Evolutionary conservation across 2,888 invertebrate genomes (phyloP).

Genomic region (Agapostemon virescens): DNA sequence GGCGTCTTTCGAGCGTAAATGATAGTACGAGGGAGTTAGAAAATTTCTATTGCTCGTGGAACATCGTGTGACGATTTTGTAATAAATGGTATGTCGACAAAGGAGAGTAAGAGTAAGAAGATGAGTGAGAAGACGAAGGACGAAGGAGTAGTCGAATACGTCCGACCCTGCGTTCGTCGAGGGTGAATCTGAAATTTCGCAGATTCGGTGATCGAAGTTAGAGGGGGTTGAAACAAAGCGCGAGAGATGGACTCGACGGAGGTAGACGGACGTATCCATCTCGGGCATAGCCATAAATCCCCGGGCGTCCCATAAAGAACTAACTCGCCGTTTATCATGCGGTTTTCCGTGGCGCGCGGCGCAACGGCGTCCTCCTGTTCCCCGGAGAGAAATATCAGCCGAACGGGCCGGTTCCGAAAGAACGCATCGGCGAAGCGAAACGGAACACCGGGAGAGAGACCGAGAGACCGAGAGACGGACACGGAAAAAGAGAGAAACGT

Average conservation of each 20-base stretch:
- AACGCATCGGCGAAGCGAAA: background rate
- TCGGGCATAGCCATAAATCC: constrained; percentile 56
- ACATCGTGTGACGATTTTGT: too few species aligned
- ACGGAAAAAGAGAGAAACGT: too few species aligned
- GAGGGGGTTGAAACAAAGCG: constrained; percentile 23
- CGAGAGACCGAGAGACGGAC: background rate
- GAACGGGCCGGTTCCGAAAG: constrained; percentile 8
- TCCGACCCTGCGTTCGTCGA: background rate
- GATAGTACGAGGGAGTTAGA: too few species aligned
- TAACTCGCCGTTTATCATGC: constrained; percentile 63
- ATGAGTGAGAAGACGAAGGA: too few species aligned
- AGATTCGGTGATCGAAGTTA: background rate
- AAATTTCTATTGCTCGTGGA: too few species aligned
- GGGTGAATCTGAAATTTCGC: background rate
- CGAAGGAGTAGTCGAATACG: too few species aligned
- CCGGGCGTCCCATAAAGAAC: constrained; percentile 55
- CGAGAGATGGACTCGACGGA: constrained; percentile 33
- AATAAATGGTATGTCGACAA: too few species aligned
- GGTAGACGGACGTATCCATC: constrained; percentile 47
- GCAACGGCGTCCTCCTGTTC: constrained; percentile 16
- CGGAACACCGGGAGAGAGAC: background rate
- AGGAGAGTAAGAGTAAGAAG: too few species aligned
- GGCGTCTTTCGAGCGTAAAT: too few species aligned
- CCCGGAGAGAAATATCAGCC: constrained; percentile 17
- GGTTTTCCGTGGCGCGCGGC: constrained; percentile 42